Conservation (phyloP, 2,797 vertebrate species). For the Hephaestus fuliginosus region DNA sequence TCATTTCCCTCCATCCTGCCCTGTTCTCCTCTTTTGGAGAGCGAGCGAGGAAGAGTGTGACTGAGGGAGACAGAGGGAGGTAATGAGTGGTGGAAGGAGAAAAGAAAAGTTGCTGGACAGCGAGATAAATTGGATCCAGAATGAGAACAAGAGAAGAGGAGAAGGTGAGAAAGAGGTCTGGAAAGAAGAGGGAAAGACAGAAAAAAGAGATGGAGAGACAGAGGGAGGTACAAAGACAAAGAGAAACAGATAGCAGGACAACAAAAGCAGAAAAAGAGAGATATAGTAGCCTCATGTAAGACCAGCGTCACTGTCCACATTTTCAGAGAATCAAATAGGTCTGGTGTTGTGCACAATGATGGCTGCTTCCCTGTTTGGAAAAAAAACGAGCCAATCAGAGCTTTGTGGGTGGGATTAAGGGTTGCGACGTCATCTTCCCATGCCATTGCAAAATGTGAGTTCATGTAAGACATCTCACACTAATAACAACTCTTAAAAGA, state of each 20-base stretch:
- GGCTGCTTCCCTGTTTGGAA: not conserved
- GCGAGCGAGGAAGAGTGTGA: slow-evolving; percentile 40
- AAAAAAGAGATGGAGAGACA: slow-evolving; percentile 3
- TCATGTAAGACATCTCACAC: not conserved
- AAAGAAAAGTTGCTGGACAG: slow-evolving; percentile 43
- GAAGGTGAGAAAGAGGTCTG: slow-evolving; percentile 47
- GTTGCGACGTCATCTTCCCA: not conserved
- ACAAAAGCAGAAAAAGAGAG: not conserved
- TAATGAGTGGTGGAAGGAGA: slow-evolving; percentile 55
- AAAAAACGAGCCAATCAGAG: slow-evolving; percentile 28
- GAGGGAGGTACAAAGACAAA: not conserved
- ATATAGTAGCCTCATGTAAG: not conserved
- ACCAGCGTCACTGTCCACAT: slow-evolving; percentile 9
- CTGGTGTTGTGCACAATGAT: not conserved
- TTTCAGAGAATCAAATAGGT: slow-evolving; percentile 9
- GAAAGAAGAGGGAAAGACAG: slow-evolving; percentile 19
- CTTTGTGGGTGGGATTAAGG: slow-evolving; percentile 9
- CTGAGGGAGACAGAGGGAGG: slow-evolving; percentile 43
- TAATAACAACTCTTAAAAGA: not conserved
- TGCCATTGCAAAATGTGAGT: not conserved
- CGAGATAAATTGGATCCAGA: slow-evolving; percentile 24
- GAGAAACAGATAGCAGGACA: not conserved
- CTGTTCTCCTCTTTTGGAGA: slow-evolving; percentile 36
- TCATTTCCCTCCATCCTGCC: slow-evolving; percentile 49
- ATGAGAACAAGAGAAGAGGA: slow-evolving; percentile 1